These are phyloP conservation scores for Corapipo altera DNA, from an alignment of 2,113 vertebrate genomes.

Conservation along the genomic window DNA sequence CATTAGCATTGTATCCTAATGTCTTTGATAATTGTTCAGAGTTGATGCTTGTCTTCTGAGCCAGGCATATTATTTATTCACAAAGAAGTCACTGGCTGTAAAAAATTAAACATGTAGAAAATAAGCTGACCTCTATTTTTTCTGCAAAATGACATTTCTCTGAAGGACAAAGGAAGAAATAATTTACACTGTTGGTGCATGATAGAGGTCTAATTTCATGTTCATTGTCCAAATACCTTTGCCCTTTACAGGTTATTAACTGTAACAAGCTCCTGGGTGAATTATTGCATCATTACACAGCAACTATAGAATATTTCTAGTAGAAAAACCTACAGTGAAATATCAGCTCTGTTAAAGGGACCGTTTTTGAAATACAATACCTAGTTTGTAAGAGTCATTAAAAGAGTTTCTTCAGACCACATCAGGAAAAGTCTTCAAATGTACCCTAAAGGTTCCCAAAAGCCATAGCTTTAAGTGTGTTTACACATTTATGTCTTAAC, in stretches of 20 bases:
- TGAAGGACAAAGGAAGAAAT: slow-evolving; percentile 47
- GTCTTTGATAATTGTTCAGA: slow-evolving; percentile 56
- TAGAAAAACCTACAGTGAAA: background rate
- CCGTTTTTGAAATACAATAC: background rate
- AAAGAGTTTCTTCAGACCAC: background rate
- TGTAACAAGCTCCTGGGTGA: slow-evolving; percentile 30
- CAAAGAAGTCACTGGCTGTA: slow-evolving; percentile 43
- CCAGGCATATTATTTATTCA: slow-evolving; percentile 61
- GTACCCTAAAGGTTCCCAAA: background rate
- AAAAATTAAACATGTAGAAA: slow-evolving; percentile 53
- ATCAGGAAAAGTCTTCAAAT: background rate
- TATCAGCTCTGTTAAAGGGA: background rate
- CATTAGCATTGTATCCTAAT: slow-evolving; percentile 61
- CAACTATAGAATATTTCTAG: background rate
- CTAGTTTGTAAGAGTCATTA: background rate
- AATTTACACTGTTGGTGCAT: background rate
- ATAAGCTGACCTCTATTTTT: slow-evolving; percentile 33
- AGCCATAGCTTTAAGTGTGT: background rate
- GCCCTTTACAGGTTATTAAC: slow-evolving; percentile 59
- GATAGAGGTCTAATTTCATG: slow-evolving; percentile 39
- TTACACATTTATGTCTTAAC: background rate
- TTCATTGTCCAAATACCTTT: slow-evolving; percentile 53
- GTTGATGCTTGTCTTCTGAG: slow-evolving; percentile 48
- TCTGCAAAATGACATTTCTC: background rate
- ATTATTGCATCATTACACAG: slow-evolving; percentile 44